A percentile compares a stretch with the other conserved stretches of the same genome.
These are phyloP conservation scores for Bursaphelenchus okinawaensis DNA, from an alignment of 2,888 invertebrate genomes.

Conservation along the genomic window DNA sequence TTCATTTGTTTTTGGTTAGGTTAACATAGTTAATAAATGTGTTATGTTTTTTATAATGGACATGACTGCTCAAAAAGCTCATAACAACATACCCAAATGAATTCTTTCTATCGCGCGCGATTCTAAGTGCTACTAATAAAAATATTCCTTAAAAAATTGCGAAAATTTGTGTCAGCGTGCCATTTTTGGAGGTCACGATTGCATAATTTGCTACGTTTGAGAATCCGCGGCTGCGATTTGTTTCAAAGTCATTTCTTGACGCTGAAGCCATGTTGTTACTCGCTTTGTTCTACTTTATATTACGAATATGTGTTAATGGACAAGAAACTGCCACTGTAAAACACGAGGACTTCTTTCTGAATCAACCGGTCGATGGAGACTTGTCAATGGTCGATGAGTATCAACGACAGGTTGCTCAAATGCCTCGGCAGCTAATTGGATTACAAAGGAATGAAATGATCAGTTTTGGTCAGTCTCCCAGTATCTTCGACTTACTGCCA, in stretches of 20 bases:
- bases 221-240: no score
- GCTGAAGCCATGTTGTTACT: background rate
- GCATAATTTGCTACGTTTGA: background rate
- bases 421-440: no score
- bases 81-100: no score
- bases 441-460: background rate
- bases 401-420: background rate
- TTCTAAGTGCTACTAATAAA: no score
- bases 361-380: background rate
- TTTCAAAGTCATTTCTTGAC: background rate
- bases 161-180: background rate
- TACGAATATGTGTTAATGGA: background rate
- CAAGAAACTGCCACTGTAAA: background rate
- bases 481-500: background rate
- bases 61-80: no score
- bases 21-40: no score
- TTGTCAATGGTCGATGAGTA: background rate
- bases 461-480: background rate
- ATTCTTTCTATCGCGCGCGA: no score
- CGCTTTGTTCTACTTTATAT: background rate
- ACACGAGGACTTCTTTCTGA: background rate
- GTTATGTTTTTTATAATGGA: no score
- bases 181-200: background rate
- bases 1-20: no score
- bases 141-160: background rate